Percentiles rank a stretch among this genome's conserved stretches.
Conservation (phyloP, 2,797 vertebrate species). For the Monodelphis domestica region DNA sequence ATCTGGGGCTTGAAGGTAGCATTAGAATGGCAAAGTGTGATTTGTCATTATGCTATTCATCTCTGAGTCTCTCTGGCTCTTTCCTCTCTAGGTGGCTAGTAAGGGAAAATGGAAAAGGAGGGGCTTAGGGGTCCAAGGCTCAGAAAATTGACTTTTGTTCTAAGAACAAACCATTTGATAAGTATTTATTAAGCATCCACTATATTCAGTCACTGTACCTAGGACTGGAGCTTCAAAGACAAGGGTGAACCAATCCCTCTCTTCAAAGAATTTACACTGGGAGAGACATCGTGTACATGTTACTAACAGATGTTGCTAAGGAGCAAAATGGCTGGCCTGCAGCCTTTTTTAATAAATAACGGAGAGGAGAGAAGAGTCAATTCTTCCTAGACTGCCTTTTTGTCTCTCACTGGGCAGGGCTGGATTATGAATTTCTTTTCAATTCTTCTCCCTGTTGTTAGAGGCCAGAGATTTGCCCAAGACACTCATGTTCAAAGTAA, state of each 20-base stretch:
- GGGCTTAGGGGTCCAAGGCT: background rate
- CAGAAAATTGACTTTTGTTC: background rate
- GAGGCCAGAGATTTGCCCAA: background rate
- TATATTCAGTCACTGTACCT: background rate
- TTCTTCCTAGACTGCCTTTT: background rate
- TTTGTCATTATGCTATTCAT: no score
- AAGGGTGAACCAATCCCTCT: background rate
- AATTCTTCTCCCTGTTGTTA: background rate
- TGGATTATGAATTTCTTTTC: background rate
- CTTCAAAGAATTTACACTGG: background rate
- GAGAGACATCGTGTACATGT: background rate
- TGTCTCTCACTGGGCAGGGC: no score
- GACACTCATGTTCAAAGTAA: background rate
- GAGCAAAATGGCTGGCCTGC: background rate
- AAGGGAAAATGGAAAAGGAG: no score
- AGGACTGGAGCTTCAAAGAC: background rate
- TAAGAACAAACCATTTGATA: background rate
- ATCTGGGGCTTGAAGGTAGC: no score
- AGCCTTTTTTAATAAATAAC: background rate
- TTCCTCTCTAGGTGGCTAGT: no score
- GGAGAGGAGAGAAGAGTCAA: background rate
- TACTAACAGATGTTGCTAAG: background rate
- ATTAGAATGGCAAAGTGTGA: no score
- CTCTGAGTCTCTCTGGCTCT: no score
- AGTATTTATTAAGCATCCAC: background rate